These are phyloP conservation scores for Lamellibrachia satsuma DNA, from an alignment of 2,888 invertebrate species.

Conservation along the genomic window DNA sequence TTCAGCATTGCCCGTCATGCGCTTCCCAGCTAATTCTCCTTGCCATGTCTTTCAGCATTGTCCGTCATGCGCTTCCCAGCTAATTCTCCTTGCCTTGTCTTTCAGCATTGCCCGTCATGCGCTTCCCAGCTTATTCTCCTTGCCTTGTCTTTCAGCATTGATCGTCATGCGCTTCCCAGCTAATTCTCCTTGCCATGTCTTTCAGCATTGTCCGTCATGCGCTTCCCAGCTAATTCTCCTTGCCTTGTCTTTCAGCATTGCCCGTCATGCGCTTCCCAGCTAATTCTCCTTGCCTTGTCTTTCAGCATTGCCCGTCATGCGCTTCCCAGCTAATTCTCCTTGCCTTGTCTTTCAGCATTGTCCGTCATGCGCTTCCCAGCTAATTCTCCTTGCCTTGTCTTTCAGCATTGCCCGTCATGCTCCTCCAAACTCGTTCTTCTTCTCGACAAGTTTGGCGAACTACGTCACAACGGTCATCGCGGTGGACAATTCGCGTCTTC, in stretches of 20 bases:
- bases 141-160: neutral
- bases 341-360: too few species aligned
- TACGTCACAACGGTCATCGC: neutral
- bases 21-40: too few species aligned
- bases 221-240: too few species aligned
- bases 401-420: constrained; percentile 8
- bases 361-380: too few species aligned
- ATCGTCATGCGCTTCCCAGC: neutral
- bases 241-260: neutral
- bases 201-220: too few species aligned
- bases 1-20: too few species aligned
- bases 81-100: too few species aligned
- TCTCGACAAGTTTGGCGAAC: neutral
- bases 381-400: neutral
- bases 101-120: too few species aligned
- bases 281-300: neutral
- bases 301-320: too few species aligned
- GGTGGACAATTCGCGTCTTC: neutral
- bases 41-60: neutral
- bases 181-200: neutral
- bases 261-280: neutral
- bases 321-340: too few species aligned
- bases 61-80: neutral
- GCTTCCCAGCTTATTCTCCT: too few species aligned
- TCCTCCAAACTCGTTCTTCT: neutral